A percentile compares a stretch with the other conserved stretches of the same genome.
These are phyloP conservation scores for Tricholaema leucomelas DNA, from an alignment of 2,113 vertebrate genomes.

Conservation along the genomic window DNA sequence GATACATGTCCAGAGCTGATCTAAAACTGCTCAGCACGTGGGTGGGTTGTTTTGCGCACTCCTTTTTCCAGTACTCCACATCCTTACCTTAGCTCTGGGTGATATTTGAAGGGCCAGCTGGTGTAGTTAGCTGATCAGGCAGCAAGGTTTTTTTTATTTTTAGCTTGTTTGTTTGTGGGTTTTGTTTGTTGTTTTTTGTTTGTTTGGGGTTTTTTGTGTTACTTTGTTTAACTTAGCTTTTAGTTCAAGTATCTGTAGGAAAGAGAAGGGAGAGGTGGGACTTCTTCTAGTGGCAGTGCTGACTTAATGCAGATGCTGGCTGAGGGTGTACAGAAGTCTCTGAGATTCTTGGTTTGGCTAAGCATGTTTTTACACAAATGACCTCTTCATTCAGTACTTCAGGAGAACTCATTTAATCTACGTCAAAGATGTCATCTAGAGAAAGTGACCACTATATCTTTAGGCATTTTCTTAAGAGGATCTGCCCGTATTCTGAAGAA, in stretches of 20 bases:
- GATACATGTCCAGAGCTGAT: not conserved
- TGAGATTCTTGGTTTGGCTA: not conserved
- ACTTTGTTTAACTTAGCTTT: not conserved
- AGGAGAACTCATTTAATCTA: not conserved
- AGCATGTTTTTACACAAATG: not conserved
- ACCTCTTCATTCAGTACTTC: not conserved
- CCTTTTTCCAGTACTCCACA: not conserved
- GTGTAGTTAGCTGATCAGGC: not conserved
- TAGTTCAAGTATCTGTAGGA: not conserved
- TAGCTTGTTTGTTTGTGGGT: not conserved
- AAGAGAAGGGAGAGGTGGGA: not conserved
- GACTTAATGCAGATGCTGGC: not conserved
- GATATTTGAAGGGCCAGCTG: not conserved
- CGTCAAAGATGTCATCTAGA: not conserved
- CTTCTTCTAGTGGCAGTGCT: not conserved
- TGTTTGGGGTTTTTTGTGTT: not conserved
- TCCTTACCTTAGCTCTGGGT: not conserved
- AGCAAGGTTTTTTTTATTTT: not conserved
- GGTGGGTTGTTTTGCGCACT: not conserved
- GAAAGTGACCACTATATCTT: not conserved
- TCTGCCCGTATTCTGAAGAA: not conserved
- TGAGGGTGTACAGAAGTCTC: not conserved
- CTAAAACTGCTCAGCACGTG: fast-evolving
- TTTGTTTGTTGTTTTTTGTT: no score
- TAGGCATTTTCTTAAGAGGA: not conserved